Evolutionary conservation across 2,113 vertebrate species (phyloP).

Genomic region (Tursiops truncatus): DNA sequence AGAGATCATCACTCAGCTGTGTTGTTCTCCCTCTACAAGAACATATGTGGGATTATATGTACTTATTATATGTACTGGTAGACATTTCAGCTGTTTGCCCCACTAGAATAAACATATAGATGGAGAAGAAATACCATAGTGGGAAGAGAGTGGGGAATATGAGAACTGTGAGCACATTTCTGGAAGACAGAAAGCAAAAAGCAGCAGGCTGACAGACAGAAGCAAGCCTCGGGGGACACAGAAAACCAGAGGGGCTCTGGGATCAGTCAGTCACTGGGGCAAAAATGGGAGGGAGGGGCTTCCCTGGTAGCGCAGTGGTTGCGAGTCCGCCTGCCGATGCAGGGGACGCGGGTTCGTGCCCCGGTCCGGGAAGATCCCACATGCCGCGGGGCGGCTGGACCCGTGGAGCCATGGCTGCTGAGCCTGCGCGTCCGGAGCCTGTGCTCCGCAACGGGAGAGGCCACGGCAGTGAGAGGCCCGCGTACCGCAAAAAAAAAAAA

Average conservation of each 20-base stretch:
- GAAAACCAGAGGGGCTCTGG: neutral
- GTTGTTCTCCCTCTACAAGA: neutral
- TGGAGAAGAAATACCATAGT: neutral
- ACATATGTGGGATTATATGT: neutral
- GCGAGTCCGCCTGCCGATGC: no score
- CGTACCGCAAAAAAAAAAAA: no score
- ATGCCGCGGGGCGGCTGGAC: no score
- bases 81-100: neutral
- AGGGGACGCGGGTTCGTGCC: no score
- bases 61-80: neutral
- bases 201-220: neutral
- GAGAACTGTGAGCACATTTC: neutral
- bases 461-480: no score
- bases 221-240: neutral
- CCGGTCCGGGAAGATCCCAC: no score
- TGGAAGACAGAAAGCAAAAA: neutral
- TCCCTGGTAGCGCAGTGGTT: no score
- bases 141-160: neutral
- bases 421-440: no score
- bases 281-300: neutral
- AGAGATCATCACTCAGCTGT: neutral
- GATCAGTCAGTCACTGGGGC: neutral
- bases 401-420: no score
- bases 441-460: no score
- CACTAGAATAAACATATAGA: neutral